Evolutionary conservation across 2,888 invertebrate genomes (phyloP).

Genomic region (Acleris literana): DNA sequence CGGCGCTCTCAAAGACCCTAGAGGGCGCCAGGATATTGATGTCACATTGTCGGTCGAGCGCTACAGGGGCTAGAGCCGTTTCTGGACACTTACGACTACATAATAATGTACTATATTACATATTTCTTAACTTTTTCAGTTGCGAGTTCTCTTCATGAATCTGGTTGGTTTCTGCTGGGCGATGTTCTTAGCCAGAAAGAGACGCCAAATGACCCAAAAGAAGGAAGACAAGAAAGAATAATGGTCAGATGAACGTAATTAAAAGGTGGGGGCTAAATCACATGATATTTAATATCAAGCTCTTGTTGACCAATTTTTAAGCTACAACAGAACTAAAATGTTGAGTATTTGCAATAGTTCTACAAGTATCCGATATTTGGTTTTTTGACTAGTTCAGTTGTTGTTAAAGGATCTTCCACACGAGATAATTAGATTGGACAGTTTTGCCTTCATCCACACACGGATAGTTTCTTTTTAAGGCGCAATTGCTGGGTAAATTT

Average conservation of each 20-base stretch:
- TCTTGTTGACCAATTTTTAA: constrained; percentile 7
- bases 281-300: not conserved
- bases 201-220: constrained; percentile 80
- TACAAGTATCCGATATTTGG: not conserved
- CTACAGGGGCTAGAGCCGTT: no score
- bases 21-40: no score
- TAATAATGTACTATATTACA: not conserved
- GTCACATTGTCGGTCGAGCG: no score
- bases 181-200: constrained; percentile 88
- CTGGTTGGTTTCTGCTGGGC: constrained; percentile 92
- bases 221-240: constrained; percentile 49
- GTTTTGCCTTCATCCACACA: no score
- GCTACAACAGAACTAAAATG: not conserved
- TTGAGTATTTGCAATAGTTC: constrained; percentile 2
- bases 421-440: no score
- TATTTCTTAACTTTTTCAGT: constrained; percentile 75
- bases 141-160: constrained; percentile 89
- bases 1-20: no score
- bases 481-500: no score
- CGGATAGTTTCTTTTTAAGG: no score
- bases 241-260: not conserved
- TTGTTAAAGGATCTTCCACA: no score
- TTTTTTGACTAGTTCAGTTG: no score
- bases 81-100: no score
- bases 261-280: constrained; percentile 19